Conservation (phyloP, 2,888 invertebrate genomes). For the Andrena flavipes region DNA sequence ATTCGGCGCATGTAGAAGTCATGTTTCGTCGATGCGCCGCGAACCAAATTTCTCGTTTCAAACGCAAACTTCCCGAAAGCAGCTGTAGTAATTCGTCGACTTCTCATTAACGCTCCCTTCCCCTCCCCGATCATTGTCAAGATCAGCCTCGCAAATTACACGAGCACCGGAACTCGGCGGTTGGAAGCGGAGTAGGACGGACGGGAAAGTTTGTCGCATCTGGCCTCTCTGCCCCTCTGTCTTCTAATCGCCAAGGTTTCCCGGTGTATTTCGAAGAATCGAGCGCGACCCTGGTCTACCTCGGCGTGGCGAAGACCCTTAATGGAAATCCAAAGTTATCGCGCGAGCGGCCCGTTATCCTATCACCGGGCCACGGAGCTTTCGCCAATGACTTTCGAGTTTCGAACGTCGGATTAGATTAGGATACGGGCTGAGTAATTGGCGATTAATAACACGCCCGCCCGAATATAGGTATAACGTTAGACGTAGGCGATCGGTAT, state of each 20-base stretch:
- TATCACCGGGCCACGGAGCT: conserved; percentile 64
- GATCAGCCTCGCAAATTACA: conserved; percentile 23
- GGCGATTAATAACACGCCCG: conserved; percentile 81
- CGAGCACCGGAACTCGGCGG: conserved; percentile 9
- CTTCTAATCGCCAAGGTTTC: not conserved
- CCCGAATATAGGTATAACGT: conserved; percentile 69
- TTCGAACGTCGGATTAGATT: conserved; percentile 76
- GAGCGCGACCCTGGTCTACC: conserved; percentile 19
- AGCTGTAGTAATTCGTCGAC: conserved; percentile 15
- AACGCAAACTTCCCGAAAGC: conserved; percentile 24
- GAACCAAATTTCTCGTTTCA: conserved; percentile 9
- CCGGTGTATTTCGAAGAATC: conserved; percentile 46
- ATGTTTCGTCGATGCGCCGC: conserved; percentile 5
- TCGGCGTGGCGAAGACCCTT: conserved; percentile 44
- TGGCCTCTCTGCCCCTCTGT: conserved; percentile 1
- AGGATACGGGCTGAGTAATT: conserved; percentile 78
- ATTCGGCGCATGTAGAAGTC: conserved; percentile 16
- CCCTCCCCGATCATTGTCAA: conserved; percentile 20
- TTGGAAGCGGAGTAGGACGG: not conserved
- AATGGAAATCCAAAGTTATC: conserved; percentile 75
- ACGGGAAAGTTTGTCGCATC: not conserved
- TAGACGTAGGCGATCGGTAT: conserved; percentile 72
- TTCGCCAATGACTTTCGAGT: conserved; percentile 72
- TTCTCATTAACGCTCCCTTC: conserved; percentile 17
- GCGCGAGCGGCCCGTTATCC: conserved; percentile 64